Base-by-base conservation (phyloP, 2,797 vertebrate genomes). In the Hemibagrus guttatus region DNA sequence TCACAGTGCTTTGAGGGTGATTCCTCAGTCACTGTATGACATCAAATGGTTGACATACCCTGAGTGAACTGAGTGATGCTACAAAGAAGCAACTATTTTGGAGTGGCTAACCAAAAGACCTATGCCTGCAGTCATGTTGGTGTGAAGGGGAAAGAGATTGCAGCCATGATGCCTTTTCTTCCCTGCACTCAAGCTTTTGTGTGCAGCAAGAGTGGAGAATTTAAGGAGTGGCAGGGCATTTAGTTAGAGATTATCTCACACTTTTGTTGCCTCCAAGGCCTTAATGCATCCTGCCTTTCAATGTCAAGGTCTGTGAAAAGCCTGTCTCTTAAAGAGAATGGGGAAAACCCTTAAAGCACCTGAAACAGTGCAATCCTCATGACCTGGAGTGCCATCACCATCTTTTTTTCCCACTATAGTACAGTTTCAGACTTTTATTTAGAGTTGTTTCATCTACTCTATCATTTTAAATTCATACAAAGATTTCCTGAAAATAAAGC, bases 21-120 rank as follows among this genome's bases (percentile, higher is more conserved):
- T 66, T 66, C 59, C 61, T 31, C 7, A 9, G 81, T 68, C 63
- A 35, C 42, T 66, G 11, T 82, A 66, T 66, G n/a, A 68, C 93
- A 92, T 89, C 91, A 91, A 84, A 89, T 87, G 90, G 90, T 87
- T 88, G 28, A 31, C 17, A 19, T 23, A 54, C 4, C 19, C 26
- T 28, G 12, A 13, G 39, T 76, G 58, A 39, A 49, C 39, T 91
- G 92, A 92, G 91, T 11, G 90, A 84, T 85, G 31, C 89, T 87
- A 84, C 89, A 89, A 89, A 85, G 91, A 88, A 75, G 63, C 3
- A 80, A 81, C 91, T 91, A 90, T 94, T 94, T 94, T 87, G 75
- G 87, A 92, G 74, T 81, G 46, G 81, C 85, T 86, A 69, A 86
- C 2, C 23, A 63, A 85, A 88, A 58, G 74, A 91, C 82, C 84